Conservation (phyloP, 2,888 invertebrate species). For the Cryptophagus acutangulus region DNA sequence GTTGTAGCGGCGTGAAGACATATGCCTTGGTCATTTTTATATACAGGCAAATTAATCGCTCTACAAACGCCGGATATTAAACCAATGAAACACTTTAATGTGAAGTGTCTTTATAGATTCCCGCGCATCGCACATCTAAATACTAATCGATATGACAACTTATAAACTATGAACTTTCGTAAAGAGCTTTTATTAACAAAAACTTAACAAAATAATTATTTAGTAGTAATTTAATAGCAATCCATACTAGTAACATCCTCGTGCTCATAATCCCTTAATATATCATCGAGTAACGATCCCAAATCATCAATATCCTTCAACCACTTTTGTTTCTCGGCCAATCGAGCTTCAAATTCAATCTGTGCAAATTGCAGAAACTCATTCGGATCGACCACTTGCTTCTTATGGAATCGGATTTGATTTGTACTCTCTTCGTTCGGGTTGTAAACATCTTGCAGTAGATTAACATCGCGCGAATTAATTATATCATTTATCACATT, state of each 20-base stretch:
- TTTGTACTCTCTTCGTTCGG: constrained; percentile 23
- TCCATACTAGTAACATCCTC: constrained; percentile 63
- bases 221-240: constrained; percentile 55
- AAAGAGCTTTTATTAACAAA: not conserved
- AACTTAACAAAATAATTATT: not conserved
- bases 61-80: too few relatives aligned
- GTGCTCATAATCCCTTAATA: constrained; percentile 57
- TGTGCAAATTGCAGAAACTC: constrained; percentile 58
- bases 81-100: too few relatives aligned
- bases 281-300: constrained; percentile 69
- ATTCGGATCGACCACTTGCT: constrained; percentile 52
- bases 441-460: constrained; percentile 59
- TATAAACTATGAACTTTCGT: too few relatives aligned
- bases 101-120: too few relatives aligned
- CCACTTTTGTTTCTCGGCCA: constrained; percentile 63
- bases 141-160: too few relatives aligned
- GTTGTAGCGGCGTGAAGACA: too few relatives aligned
- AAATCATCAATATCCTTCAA: constrained; percentile 62
- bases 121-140: too few relatives aligned
- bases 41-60: too few relatives aligned
- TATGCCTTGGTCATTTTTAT: too few relatives aligned
- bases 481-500: constrained; percentile 61
- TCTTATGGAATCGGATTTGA: constrained; percentile 26
- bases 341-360: constrained; percentile 57
- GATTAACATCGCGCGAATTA: constrained; percentile 57